Base-by-base conservation (phyloP, 2,113 vertebrate genomes). In the Colossoma macropomum region DNA sequence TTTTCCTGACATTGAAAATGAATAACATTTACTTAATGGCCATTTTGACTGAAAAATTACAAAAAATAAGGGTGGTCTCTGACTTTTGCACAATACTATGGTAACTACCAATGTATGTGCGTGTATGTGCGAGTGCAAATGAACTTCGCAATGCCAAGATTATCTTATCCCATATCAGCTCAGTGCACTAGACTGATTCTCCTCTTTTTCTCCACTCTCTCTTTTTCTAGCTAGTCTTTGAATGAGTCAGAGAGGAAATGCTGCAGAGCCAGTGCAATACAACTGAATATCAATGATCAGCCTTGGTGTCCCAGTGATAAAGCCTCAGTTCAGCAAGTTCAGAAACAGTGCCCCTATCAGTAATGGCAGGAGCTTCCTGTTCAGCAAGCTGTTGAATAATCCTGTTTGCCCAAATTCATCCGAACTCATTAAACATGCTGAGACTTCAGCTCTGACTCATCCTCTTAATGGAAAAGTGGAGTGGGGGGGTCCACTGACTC, bases 341-440 rank as follows among this genome's bases (percentile, higher is more conserved):
- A 68, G 48, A 32, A 63, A 10, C 34, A 56, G 9, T 78, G 66
- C 60, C 21, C 63, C 34, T 52, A 66, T 77, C 73, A 15, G 34
- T 56, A 76, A 30, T 56, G 12, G 30, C 60, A 54, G 45, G 30
- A 69, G 25, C 74, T 83, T 86, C 72, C 63, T 63, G 78, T 79
- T 79, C 48, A 21, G 70, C 54, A 83, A 79, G 34, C 71, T 59
- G 71, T 65, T 69, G 66, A 83, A 79, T 71, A 86, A 86, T 75
- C 77, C 77, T 52, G 66, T 83, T 83, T 45, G 38, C 77, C 69
- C 66, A 80, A 74, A 81, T 78, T 84, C 62, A 81, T 77, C 68
- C 79, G 60, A 86, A 83, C 85, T 75, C 80, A 84, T 87, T 84
- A 81, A 77, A 72, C 78, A 54, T 66, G 70, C 79, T 74, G 17